Percentiles rank a stretch among this genome's conserved stretches.
phyloP scores from a whole-genome alignment of 2,888 invertebrate genomes.

The Leptinotarsa peninsularis region DNA sequence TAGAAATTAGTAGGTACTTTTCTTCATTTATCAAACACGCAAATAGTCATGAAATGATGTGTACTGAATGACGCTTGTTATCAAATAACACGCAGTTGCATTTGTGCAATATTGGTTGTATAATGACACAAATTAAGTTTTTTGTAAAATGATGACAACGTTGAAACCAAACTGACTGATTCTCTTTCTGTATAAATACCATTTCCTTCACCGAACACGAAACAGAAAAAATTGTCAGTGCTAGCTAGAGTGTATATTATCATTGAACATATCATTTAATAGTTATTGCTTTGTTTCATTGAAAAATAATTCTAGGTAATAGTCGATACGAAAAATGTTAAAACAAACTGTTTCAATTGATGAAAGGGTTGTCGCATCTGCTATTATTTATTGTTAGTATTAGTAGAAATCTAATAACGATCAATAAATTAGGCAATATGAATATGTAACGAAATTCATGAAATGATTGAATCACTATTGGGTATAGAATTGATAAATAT shows the following conservation, averaged over 20 bases:
- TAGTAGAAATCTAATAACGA: slow-evolving; percentile 29
- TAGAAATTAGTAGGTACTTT: not conserved
- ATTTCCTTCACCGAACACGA: too few relatives aligned
- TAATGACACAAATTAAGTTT: too few relatives aligned
- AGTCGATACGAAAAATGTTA: not conserved
- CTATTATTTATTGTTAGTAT: slow-evolving; percentile 5
- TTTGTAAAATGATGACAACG: too few relatives aligned
- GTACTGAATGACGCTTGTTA: not conserved
- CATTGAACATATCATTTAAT: too few relatives aligned
- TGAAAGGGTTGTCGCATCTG: not conserved
- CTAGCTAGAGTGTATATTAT: too few relatives aligned
- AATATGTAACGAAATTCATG: slow-evolving; percentile 37
- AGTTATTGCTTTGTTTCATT: too few relatives aligned
- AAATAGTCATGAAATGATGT: not conserved
- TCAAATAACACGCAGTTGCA: not conserved
- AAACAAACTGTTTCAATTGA: not conserved
- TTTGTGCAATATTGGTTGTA: too few relatives aligned
- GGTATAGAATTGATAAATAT: slow-evolving; percentile 8
- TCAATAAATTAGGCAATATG: slow-evolving; percentile 37
- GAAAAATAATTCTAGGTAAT: not conserved
- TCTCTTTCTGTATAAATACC: too few relatives aligned
- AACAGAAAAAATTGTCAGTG: too few relatives aligned
- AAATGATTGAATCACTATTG: slow-evolving; percentile 21
- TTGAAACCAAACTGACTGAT: too few relatives aligned
- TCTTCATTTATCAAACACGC: not conserved